Conservation (phyloP, 1,140 invertebrate genomes). For the Proctacanthus coquilletti region DNA sequence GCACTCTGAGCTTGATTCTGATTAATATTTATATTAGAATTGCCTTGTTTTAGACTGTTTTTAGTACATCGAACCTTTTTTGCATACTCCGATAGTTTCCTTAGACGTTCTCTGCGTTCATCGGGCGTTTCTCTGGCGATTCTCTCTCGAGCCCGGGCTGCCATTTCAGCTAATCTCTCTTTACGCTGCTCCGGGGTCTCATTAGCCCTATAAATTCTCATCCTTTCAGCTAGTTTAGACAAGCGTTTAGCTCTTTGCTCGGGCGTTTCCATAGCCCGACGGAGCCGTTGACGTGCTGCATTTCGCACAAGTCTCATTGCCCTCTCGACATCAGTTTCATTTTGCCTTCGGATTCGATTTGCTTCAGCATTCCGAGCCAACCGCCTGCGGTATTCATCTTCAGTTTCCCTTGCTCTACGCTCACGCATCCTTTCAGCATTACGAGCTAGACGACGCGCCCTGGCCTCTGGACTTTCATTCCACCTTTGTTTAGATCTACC, state of each 20-base stretch:
- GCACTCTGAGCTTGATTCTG: slow-evolving; percentile 17
- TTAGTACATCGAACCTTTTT: slow-evolving; percentile 31
- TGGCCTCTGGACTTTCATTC: slow-evolving; percentile 29
- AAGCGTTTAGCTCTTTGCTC: slow-evolving; percentile 33
- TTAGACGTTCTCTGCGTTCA: slow-evolving; percentile 31
- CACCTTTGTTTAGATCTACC: slow-evolving; percentile 16
- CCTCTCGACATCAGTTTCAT: slow-evolving; percentile 25
- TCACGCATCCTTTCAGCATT: slow-evolving; percentile 31
- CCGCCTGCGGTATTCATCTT: slow-evolving; percentile 27
- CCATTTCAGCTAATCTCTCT: slow-evolving; percentile 35
- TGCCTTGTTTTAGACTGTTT: slow-evolving; percentile 25
- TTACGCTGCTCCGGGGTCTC: slow-evolving; percentile 35
- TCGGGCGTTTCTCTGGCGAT: slow-evolving; percentile 36
- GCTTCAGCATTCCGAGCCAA: slow-evolving; percentile 25
- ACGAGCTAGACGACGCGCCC: slow-evolving; percentile 25
- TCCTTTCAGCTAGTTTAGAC: slow-evolving; percentile 32
- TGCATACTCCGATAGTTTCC: slow-evolving; percentile 29
- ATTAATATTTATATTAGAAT: slow-evolving; percentile 25
- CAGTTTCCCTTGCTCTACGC: slow-evolving; percentile 24
- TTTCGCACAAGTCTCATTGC: slow-evolving; percentile 28
- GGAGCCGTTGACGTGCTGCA: slow-evolving; percentile 23
- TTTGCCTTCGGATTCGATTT: slow-evolving; percentile 24
- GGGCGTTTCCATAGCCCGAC: slow-evolving; percentile 31
- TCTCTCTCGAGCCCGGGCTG: slow-evolving; percentile 31
- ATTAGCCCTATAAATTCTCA: slow-evolving; percentile 25